These are phyloP conservation scores for Euschistus heros DNA, from an alignment of 1,140 invertebrate species.

Conservation along the genomic window DNA sequence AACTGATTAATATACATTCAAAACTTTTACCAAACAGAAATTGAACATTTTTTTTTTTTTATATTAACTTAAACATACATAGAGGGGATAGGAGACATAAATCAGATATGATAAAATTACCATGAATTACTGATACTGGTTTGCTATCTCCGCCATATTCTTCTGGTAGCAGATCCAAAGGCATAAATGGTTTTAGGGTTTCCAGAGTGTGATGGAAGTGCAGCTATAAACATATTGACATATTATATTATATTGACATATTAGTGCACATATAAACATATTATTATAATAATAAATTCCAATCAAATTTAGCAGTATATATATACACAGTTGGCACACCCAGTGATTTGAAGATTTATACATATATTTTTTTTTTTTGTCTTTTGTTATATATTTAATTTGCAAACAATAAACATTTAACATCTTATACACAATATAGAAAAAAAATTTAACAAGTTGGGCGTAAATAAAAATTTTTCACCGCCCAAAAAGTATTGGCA, in stretches of 20 bases:
- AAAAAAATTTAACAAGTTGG: too few relatives aligned
- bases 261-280: background rate
- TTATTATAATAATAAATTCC: background rate
- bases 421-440: too few relatives aligned
- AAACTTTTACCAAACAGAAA: too few relatives aligned
- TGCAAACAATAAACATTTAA: too few relatives aligned
- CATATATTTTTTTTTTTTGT: background rate
- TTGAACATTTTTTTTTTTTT: too few relatives aligned
- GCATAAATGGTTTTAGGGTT: slow-evolving; percentile 23
- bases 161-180: slow-evolving; percentile 25
- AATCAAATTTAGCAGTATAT: background rate
- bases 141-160: slow-evolving; percentile 29
- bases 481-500: too few relatives aligned
- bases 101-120: slow-evolving; percentile 14
- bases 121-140: slow-evolving; percentile 16
- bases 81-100: too few relatives aligned
- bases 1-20: too few relatives aligned
- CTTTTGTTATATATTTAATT: background rate
- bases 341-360: too few relatives aligned
- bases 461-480: too few relatives aligned
- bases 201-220: slow-evolving; percentile 27
- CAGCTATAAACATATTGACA: slow-evolving; percentile 18
- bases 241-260: background rate
- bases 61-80: too few relatives aligned
- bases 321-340: too few relatives aligned